Evolutionary conservation across 2,797 vertebrate genomes (phyloP).

Genomic region (Pangasius mekongensis): DNA sequence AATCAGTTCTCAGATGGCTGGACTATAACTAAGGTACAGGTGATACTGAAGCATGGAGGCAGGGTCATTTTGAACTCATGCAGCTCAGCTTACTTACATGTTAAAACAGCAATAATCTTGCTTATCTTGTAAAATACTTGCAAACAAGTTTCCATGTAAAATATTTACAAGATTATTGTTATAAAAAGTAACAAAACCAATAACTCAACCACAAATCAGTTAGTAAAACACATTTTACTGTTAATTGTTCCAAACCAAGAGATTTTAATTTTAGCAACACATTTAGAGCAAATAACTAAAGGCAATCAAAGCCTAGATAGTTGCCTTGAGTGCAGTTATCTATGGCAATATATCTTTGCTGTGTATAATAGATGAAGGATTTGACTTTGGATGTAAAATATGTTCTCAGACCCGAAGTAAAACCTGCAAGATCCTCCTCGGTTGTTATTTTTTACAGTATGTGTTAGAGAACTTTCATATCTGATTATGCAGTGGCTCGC

Average conservation of each 20-base stretch:
- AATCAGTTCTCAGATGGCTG: neutral
- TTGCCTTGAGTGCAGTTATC: neutral
- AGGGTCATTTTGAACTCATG: neutral
- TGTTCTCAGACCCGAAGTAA: neutral
- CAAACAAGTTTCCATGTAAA: neutral
- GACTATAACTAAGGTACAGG: neutral
- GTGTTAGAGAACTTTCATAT: neutral
- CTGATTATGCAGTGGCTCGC: neutral
- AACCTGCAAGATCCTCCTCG: neutral
- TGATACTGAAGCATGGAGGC: neutral
- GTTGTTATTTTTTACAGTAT: neutral
- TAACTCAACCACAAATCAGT: neutral
- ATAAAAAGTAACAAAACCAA: neutral
- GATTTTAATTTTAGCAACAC: neutral
- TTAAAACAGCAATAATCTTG: neutral
- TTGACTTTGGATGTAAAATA: neutral
- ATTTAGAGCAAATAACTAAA: neutral
- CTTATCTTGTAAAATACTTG: too few species aligned
- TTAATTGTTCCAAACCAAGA: neutral
- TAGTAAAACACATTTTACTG: neutral
- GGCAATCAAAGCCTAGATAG: neutral
- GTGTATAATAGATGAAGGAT: neutral
- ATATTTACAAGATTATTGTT: neutral
- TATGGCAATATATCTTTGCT: neutral
- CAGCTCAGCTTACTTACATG: neutral